Evolutionary conservation across 92 coral and sea anemone genomes (phyloP), one percentile per base, ranked within the genome.

Genomic region (Muricea muricata): DNA sequence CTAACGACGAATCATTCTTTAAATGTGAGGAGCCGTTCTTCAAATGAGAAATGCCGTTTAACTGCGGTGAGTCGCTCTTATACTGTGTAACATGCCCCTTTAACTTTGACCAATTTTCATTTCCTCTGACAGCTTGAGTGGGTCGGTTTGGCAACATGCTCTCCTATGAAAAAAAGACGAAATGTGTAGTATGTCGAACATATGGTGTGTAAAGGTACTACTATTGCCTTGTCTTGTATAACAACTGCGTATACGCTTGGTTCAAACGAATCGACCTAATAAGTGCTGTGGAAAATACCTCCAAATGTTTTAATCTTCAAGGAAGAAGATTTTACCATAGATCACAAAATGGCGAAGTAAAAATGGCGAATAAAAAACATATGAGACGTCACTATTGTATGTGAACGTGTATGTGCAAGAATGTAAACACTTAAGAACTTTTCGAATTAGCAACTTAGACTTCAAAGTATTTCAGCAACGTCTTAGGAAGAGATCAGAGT

Each of bases 101-200:
- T 3, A 47, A 61, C 26, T 77, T 77, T 25, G 92, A 55, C 86
- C 88, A 74, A 32, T 82, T 70, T 60, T 86, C 65, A 23, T 86
- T 68, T 37, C 75, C 72, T 25, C 85, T 84, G 73, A 89, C 95
- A 66, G 89, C 86, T 52, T 79, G 89, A 29, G 79, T 73, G 46
- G 93, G 90, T 73, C 91, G 96, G 75, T 93, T 93, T 81, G 97
- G 95, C 14, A 91, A 80, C 77, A 85, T 76, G 83, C 89, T 87
- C 29, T 89, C 94, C 98, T 95, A 75, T 39, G 37, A 55, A 37
- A 52, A 0, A 73, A 35, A 50, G 2, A 72, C 7, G 17, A 40
- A 15, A 42, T 73, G 60, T 15, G 35, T n/a, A n/a, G n/a, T n/a
- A n/a, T n/a, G 42, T 37, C 42, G 4, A 37, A 37, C n/a, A 37